Base-by-base conservation (phyloP, 1,140 invertebrate species). In the Adelges cooleyi region DNA sequence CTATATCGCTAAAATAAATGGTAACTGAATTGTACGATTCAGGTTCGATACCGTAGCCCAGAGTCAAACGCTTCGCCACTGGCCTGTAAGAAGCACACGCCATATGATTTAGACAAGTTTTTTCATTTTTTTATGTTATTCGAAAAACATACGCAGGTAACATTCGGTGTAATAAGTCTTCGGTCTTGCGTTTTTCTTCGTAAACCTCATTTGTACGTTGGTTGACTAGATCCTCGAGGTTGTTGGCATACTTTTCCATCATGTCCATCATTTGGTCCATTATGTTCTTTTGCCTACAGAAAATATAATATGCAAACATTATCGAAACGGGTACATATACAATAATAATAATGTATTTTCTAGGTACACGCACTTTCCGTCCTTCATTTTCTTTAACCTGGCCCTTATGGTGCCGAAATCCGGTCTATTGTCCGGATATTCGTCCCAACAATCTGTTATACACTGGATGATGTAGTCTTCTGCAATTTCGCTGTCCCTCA, bases 1-100 rank as follows among this genome's bases (percentile, higher is more conserved):
- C 95, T 75, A 98, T 98, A 76, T 98, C 95, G 73, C 92, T 96
- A 78, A 98, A 98, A 77, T 96, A 98, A 69, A 98, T 96, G 25
- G 95, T 97, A 36, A 84, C 92, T 69, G 85, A 82, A 77, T 95
- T 90, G 76, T 91, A 98, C 0, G 87, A 88, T 78, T 98, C 95
- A 5, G 95, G 94, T 75, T 92, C 89, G 2, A 98, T 92, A 3
- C 87, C 86, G 71, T 88, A 86, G 23, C 92, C 92, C 69, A 84
- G 84, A 44, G 92, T 95, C 67, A 98, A 78, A 72, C 84, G 84
- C 74, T 84, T 80, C 50, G 89, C 89, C 65, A 92, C 89, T 48
- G 88, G 87, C 74, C 86, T 89, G 73, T 33, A 78, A 78, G 69
- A 71, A 33, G 29, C 11, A 33, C 11, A 33, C 5, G 5, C 29